Evolutionary conservation across 2,113 vertebrate genomes (phyloP).

Genomic region (Pollachius pollachius): DNA sequence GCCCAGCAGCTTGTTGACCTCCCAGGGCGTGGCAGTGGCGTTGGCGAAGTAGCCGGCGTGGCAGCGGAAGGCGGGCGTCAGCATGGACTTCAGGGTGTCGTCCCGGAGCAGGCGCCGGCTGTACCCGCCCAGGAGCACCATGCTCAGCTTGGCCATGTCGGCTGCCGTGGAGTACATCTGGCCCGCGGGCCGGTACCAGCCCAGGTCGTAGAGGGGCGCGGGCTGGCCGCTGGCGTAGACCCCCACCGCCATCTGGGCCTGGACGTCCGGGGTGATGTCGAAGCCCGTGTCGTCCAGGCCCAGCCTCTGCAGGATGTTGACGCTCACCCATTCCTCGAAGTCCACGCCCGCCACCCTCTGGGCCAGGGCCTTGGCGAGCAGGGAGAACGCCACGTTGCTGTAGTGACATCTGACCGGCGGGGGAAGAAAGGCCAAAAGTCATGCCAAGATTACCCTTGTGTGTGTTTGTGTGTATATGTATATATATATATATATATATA

Average conservation of each 20-base stretch:
- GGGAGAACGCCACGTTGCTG: slow-evolving; percentile 89
- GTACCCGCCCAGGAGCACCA: slow-evolving; percentile 78
- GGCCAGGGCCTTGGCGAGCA: slow-evolving; percentile 83
- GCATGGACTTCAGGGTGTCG: slow-evolving; percentile 82
- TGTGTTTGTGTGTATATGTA: too few species aligned
- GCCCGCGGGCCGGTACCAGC: slow-evolving; percentile 90
- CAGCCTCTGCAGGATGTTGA: slow-evolving; percentile 81
- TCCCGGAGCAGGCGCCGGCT: slow-evolving; percentile 68
- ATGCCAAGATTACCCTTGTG: neutral
- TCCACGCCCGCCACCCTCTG: slow-evolving; percentile 69
- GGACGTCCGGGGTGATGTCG: slow-evolving; percentile 68
- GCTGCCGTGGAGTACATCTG: slow-evolving; percentile 91
- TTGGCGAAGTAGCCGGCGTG: slow-evolving; percentile 83
- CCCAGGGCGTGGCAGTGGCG: slow-evolving; percentile 88
- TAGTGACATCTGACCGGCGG: slow-evolving; percentile 83
- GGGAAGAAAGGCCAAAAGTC: neutral
- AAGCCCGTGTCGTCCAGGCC: slow-evolving; percentile 88
- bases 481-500: too few species aligned
- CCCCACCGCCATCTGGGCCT: slow-evolving; percentile 79
- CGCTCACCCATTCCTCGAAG: slow-evolving; percentile 84
- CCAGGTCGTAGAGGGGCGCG: slow-evolving; percentile 85
- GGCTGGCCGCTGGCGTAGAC: slow-evolving; percentile 79
- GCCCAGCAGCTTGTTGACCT: slow-evolving; percentile 81
- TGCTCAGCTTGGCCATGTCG: slow-evolving; percentile 85
- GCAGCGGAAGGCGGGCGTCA: slow-evolving; percentile 81